phyloP scores from a whole-genome alignment of 2,113 vertebrate genomes.

The Etia nguti region DNA sequence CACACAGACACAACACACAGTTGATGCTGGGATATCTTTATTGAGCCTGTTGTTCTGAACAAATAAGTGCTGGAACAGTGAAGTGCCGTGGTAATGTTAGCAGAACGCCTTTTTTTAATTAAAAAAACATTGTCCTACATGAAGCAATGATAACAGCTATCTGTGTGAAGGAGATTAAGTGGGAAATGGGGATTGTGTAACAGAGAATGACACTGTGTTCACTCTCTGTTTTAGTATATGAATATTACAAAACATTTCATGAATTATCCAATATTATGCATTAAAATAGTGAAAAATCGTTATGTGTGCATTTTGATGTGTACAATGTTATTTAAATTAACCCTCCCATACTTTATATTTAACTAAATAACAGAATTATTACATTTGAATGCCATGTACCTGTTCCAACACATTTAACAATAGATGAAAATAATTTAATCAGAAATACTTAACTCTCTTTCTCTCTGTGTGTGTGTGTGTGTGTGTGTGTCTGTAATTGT shows the following conservation, averaged over 20 bases:
- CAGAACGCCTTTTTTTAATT: constrained; percentile 44
- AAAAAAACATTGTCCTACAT: constrained; percentile 43
- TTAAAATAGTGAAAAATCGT: not conserved
- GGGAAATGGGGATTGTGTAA: not conserved
- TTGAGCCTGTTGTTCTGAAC: constrained; percentile 9
- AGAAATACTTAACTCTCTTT: not conserved
- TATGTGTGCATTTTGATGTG: not conserved
- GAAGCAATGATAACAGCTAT: not conserved
- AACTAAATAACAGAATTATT: not conserved
- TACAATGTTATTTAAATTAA: not conserved
- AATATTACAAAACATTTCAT: not conserved
- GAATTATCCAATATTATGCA: not conserved
- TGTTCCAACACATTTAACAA: not conserved
- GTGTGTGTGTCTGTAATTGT: too few species aligned
- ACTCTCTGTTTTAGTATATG: not conserved
- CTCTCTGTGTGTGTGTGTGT: not conserved
- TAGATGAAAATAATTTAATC: not conserved
- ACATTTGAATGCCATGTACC: not conserved
- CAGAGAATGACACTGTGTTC: not conserved
- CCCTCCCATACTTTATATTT: not conserved
- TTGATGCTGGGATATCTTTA: constrained; percentile 31
- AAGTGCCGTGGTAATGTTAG: not conserved
- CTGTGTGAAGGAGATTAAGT: constrained; percentile 22
- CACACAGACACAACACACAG: not conserved
- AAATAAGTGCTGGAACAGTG: constrained; percentile 32